Evolutionary conservation across 2,797 vertebrate genomes (phyloP).

Genomic region (Phrynocephalus forsythii): DNA sequence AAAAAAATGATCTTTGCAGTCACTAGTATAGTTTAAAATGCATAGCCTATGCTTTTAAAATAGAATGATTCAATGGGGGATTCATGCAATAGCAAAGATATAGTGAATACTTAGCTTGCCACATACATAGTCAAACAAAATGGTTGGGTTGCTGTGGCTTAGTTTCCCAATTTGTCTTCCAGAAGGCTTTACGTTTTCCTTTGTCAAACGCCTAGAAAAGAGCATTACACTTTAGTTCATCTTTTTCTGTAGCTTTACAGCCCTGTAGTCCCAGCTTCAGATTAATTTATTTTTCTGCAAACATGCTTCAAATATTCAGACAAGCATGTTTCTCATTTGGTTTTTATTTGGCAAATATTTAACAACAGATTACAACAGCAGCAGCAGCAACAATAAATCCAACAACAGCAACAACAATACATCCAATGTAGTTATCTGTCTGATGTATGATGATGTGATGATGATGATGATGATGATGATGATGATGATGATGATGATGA

Average conservation of each 20-base stretch:
- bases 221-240: conserved; percentile 45
- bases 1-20: background rate
- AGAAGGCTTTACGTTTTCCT: conserved; percentile 93
- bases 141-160: conserved; percentile 90
- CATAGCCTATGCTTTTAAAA: background rate
- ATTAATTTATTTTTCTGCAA: background rate
- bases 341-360: background rate
- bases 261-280: conserved; percentile 7
- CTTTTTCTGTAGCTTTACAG: conserved; percentile 15
- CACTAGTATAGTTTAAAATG: background rate
- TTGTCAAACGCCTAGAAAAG: conserved; percentile 89
- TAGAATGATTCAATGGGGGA: no score
- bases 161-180: conserved; percentile 90
- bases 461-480: no score
- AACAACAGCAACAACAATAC: no score
- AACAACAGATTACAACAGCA: background rate
- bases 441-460: no score
- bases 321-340: background rate
- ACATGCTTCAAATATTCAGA: background rate
- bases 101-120: conserved; percentile 60
- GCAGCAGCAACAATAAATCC: no score
- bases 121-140: conserved; percentile 90
- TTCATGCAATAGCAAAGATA: background rate
- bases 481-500: no score
- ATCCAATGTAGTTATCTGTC: no score